Conservation (phyloP, 1,140 invertebrate genomes). For the Drosophila tsacasi region DNA sequence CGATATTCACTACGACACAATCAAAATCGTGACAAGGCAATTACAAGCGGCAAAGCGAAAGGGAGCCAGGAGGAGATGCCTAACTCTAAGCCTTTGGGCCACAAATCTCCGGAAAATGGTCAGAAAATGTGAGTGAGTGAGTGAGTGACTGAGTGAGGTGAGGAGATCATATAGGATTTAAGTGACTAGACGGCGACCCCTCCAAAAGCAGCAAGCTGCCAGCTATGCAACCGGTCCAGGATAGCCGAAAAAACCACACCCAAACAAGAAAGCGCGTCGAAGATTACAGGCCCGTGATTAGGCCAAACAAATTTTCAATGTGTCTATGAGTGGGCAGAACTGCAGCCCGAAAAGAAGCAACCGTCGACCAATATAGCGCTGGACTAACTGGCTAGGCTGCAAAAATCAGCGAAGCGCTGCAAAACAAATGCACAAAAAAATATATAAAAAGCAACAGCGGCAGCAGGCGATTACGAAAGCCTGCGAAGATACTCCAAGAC, state of each 20-base stretch:
- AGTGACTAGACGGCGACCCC: background rate
- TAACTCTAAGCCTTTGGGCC: slow-evolving; percentile 33
- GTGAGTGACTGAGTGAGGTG: slow-evolving; percentile 28
- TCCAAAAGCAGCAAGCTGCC: slow-evolving; percentile 1
- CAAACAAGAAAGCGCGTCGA: slow-evolving; percentile 77
- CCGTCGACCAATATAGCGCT: slow-evolving; percentile 76
- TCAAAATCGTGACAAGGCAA: slow-evolving; percentile 63
- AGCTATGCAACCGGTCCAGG: slow-evolving; percentile 62
- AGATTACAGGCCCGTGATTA: slow-evolving; percentile 72
- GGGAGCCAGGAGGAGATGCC: slow-evolving; percentile 28
- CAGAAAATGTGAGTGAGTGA: slow-evolving; percentile 33
- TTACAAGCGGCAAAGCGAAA: slow-evolving; percentile 50
- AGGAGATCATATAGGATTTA: slow-evolving; percentile 51
- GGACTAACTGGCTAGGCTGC: slow-evolving; percentile 70
- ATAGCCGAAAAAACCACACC: slow-evolving; percentile 54
- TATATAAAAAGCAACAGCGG: slow-evolving; percentile 19
- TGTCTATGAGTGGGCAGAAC: slow-evolving; percentile 73
- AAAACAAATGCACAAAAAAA: slow-evolving; percentile 50
- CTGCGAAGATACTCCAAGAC: slow-evolving; percentile 73
- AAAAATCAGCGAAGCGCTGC: slow-evolving; percentile 77
- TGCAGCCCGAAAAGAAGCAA: slow-evolving; percentile 69
- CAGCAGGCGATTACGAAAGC: slow-evolving; percentile 68
- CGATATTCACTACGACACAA: slow-evolving; percentile 24
- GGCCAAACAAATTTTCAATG: slow-evolving; percentile 47
- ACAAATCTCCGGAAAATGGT: slow-evolving; percentile 42